phyloP scores from a whole-genome alignment of 2,888 invertebrate genomes.

The Pseudococcus viburni region DNA sequence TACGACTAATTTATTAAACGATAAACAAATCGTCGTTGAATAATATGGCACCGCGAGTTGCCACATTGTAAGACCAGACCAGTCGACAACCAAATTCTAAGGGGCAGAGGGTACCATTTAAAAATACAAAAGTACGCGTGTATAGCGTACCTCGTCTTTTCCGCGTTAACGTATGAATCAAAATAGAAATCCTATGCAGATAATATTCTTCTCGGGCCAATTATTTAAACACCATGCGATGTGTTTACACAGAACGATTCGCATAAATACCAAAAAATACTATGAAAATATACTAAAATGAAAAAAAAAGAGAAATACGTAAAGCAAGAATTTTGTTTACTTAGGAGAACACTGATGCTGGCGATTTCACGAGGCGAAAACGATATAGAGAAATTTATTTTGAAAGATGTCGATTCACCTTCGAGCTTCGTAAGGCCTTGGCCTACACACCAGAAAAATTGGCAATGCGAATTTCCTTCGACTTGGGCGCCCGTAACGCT shows the following conservation, averaged over 20 bases:
- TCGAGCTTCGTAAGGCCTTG: slow-evolving; percentile 17
- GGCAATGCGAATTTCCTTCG: neutral
- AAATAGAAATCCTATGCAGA: slow-evolving; percentile 8
- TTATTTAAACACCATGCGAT: neutral
- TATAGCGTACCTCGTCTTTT: neutral
- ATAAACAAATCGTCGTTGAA: neutral
- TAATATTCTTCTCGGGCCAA: neutral
- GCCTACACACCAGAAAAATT: slow-evolving; percentile 49
- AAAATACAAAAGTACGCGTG: slow-evolving; percentile 11
- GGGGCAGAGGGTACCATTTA: neutral
- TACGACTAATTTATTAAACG: neutral
- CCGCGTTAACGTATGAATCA: slow-evolving; percentile 14
- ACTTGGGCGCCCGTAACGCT: neutral
- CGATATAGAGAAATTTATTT: slow-evolving; percentile 18
- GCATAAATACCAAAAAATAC: neutral
- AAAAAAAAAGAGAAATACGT: slow-evolving; percentile 17
- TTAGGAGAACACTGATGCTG: neutral
- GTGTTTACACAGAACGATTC: neutral
- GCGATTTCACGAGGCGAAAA: neutral
- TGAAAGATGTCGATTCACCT: slow-evolving; percentile 25
- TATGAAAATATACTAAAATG: neutral
- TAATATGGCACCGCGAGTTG: neutral
- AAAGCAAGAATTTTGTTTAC: slow-evolving; percentile 41
- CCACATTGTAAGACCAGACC: neutral
- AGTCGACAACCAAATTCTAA: neutral